phyloP scores from a whole-genome alignment of 2,888 invertebrate genomes.

The Argyra leucocephala region DNA sequence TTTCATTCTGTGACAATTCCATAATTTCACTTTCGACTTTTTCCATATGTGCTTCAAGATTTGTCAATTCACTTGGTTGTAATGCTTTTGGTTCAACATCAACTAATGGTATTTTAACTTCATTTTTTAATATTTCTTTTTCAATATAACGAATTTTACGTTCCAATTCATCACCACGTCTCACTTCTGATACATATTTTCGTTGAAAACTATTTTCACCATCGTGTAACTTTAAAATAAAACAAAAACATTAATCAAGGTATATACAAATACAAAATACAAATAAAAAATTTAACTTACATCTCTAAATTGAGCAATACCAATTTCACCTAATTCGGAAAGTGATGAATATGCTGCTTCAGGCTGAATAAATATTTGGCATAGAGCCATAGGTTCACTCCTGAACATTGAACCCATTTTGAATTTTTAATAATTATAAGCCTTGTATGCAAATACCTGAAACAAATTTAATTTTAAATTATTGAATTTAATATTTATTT shows the following conservation, averaged over 20 bases:
- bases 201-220: slow-evolving; percentile 72
- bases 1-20: slow-evolving; percentile 86
- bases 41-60: slow-evolving; percentile 77
- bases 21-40: slow-evolving; percentile 91
- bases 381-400: slow-evolving; percentile 84
- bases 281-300: slow-evolving; percentile 52
- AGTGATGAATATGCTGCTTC: slow-evolving; percentile 92
- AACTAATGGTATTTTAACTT: slow-evolving; percentile 54
- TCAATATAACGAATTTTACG: slow-evolving; percentile 68
- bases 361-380: slow-evolving; percentile 93
- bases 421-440: too few species aligned
- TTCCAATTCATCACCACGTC: slow-evolving; percentile 79
- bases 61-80: slow-evolving; percentile 67
- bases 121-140: slow-evolving; percentile 66
- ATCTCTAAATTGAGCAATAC: slow-evolving; percentile 90
- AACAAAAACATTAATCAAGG: slow-evolving; percentile 13
- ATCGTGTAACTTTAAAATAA: slow-evolving; percentile 55
- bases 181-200: slow-evolving; percentile 73
- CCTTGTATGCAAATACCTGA: too few species aligned
- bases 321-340: slow-evolving; percentile 89
- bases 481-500: too few species aligned
- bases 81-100: slow-evolving; percentile 58
- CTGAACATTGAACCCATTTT: slow-evolving; percentile 75
- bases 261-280: not conserved
- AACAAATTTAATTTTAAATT: too few species aligned